Percentiles rank a stretch among this genome's conserved stretches.
Conservation (phyloP, 2,888 invertebrate genomes). For the Agriotes lineatus region DNA sequence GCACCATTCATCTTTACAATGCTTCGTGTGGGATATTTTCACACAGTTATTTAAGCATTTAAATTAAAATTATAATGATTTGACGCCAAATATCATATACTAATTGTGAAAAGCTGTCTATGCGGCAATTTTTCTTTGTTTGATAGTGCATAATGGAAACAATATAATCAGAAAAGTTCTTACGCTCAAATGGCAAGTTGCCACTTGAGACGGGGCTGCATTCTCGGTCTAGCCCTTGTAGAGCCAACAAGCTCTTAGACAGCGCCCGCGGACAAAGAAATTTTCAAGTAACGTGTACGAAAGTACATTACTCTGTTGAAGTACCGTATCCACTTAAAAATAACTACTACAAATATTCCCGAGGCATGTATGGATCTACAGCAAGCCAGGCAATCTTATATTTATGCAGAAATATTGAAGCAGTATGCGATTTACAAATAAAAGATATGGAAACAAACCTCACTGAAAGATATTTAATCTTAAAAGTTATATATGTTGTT, state of each 20-base stretch:
- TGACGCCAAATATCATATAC: too few relatives aligned
- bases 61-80: too few relatives aligned
- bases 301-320: constrained; percentile 32
- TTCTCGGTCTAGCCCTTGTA: constrained; percentile 36
- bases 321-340: constrained; percentile 35
- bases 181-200: constrained; percentile 36
- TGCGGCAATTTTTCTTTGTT: constrained; percentile 14
- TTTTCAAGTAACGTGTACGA: constrained; percentile 39
- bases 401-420: too few relatives aligned
- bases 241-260: constrained; percentile 43
- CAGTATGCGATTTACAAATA: too few relatives aligned
- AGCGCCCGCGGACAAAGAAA: constrained; percentile 42
- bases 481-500: too few relatives aligned
- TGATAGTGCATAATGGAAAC: constrained; percentile 35
- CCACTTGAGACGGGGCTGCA: constrained; percentile 37
- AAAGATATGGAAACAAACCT: too few relatives aligned
- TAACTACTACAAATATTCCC: constrained; percentile 33
- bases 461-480: too few relatives aligned
- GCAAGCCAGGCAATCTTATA: neutral
- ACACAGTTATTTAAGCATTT: too few relatives aligned
- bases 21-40: too few relatives aligned
- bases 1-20: too few relatives aligned
- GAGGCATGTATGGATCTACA: constrained; percentile 16
- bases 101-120: neutral
- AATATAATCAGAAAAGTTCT: constrained; percentile 41